Percentiles rank a stretch among this genome's conserved stretches.
Evolutionary conservation across 2,888 invertebrate species (phyloP).

Genomic region (Odontocerum albicorne): DNA sequence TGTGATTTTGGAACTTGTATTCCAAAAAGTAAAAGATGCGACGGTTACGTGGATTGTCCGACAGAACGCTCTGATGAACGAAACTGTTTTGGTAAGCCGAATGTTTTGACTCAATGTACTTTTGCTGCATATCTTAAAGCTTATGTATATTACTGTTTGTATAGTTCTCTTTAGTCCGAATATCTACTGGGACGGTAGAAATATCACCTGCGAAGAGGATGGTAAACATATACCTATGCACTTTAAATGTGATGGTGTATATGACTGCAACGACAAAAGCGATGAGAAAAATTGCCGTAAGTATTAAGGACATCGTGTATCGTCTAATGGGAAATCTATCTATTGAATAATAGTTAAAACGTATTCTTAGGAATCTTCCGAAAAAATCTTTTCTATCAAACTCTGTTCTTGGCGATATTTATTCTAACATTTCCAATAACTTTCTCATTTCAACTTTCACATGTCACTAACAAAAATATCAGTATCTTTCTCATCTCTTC

Average conservation of each 20-base stretch:
- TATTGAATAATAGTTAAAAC: too few relatives aligned
- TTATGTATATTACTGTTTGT: slow-evolving; percentile 26
- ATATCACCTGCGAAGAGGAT: too few relatives aligned
- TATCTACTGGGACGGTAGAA: too few relatives aligned
- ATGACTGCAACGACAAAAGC: slow-evolving; percentile 73
- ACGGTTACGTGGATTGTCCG: slow-evolving; percentile 70
- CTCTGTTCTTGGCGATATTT: too few relatives aligned
- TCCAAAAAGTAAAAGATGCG: slow-evolving; percentile 60
- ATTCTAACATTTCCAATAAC: too few relatives aligned
- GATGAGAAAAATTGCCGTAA: slow-evolving; percentile 80
- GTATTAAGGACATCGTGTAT: slow-evolving; percentile 46
- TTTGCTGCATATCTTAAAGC: background rate
- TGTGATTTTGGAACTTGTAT: slow-evolving; percentile 75
- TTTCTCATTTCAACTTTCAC: too few relatives aligned
- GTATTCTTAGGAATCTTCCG: background rate
- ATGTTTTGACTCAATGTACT: too few relatives aligned
- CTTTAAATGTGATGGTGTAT: slow-evolving; percentile 63
- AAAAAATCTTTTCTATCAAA: too few relatives aligned
- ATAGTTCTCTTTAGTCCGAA: too few relatives aligned
- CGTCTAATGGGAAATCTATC: too few relatives aligned
- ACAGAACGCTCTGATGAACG: slow-evolving; percentile 73
- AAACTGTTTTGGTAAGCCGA: slow-evolving; percentile 64
- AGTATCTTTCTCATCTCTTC: too few relatives aligned
- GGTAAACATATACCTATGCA: slow-evolving; percentile 61
- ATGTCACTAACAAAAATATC: too few relatives aligned